These are phyloP conservation scores for Tolypeutes matacus DNA, from an alignment of 2,797 vertebrate species.

Conservation along the genomic window DNA sequence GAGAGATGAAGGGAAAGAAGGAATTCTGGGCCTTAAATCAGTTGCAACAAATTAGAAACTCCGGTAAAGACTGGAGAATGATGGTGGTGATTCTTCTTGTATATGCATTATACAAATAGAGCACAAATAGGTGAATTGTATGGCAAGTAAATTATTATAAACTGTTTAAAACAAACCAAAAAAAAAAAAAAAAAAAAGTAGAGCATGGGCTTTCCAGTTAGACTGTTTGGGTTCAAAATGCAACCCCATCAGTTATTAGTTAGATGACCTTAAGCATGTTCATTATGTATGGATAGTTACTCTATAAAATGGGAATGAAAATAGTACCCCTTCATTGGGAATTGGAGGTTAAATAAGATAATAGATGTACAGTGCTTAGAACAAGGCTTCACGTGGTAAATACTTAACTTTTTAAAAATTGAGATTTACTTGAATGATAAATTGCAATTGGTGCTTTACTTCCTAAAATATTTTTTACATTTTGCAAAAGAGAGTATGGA, in stretches of 20 bases:
- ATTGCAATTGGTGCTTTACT: constrained; percentile 12
- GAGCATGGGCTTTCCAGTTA: background rate
- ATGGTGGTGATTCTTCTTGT: background rate
- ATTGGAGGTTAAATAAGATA: constrained; percentile 37
- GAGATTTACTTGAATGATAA: constrained; percentile 50
- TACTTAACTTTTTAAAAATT: constrained; percentile 15
- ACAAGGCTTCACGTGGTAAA: background rate
- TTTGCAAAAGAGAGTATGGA: constrained; percentile 9
- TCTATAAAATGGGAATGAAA: constrained; percentile 1
- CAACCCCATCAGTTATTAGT: background rate
- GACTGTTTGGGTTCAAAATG: background rate
- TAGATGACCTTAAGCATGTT: background rate
- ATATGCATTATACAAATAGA: background rate
- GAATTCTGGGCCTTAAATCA: constrained; percentile 48
- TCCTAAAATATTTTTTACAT: background rate
- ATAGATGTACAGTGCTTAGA: constrained; percentile 4
- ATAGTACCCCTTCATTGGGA: background rate
- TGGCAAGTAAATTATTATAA: constrained; percentile 19
- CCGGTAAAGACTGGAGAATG: background rate
- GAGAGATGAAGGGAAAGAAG: constrained; percentile 29
- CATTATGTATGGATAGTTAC: background rate
- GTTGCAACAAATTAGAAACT: constrained; percentile 30
- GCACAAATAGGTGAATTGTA: background rate
- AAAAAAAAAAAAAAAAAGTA: background rate
- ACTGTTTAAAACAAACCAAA: background rate